Percentiles rank a stretch among this genome's conserved stretches.
These are phyloP conservation scores for Branchinecta lindahli DNA, from an alignment of 1,140 invertebrate species.

Conservation along the genomic window DNA sequence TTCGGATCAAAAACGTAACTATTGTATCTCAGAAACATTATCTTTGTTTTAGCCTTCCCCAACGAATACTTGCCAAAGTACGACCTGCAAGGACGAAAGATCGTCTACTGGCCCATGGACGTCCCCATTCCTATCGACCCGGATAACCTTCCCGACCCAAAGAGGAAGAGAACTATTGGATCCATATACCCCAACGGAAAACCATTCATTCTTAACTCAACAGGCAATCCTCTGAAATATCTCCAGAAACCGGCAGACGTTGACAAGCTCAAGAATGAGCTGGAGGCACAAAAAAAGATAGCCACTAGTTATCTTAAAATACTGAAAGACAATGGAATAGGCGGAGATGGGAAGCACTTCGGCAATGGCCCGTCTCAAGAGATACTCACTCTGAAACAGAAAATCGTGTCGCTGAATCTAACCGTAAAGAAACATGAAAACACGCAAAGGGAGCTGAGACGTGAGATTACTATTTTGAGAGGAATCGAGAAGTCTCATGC, in stretches of 20 bases:
- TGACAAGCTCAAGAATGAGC: neutral
- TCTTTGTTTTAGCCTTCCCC: neutral
- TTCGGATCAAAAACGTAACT: too few species aligned
- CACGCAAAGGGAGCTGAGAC: neutral
- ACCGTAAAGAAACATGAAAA: neutral
- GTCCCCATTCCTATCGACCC: neutral
- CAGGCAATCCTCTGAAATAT: neutral
- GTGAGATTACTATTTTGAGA: slow-evolving; percentile 6
- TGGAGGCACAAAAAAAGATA: neutral
- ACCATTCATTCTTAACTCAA: neutral
- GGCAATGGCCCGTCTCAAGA: neutral
- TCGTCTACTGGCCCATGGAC: neutral
- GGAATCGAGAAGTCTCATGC: neutral
- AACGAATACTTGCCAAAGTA: neutral
- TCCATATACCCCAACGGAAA: neutral
- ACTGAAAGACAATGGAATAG: neutral
- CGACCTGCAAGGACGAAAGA: neutral
- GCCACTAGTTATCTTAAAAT: neutral
- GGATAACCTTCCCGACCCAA: neutral
- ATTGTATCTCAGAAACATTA: neutral
- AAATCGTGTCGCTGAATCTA: neutral
- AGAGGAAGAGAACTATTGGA: neutral
- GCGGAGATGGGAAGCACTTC: neutral
- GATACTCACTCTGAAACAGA: neutral
- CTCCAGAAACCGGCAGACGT: neutral